A percentile compares a stretch with the other conserved stretches of the same genome.
Evolutionary conservation across 2,797 vertebrate genomes (phyloP).

Genomic region (Chloroceryle inda): DNA sequence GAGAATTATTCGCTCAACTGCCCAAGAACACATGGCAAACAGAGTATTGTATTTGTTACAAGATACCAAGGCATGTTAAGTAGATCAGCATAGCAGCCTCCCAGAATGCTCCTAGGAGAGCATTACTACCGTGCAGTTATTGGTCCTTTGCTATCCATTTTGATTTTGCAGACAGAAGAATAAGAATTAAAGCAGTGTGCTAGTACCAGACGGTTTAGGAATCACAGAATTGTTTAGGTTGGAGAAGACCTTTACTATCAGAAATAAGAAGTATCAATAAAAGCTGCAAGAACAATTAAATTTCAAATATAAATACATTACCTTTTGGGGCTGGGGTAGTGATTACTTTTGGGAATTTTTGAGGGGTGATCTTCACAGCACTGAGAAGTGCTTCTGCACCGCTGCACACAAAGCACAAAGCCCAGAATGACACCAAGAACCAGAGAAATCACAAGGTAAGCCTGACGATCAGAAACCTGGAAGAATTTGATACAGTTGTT

Average conservation of each 20-base stretch:
- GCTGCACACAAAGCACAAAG: constrained; percentile 91
- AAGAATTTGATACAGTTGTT: not conserved
- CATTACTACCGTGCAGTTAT: fast-evolving
- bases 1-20: not conserved
- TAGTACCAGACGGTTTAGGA: not conserved
- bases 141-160: not conserved
- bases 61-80: not conserved
- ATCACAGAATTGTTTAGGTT: not conserved
- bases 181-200: not conserved
- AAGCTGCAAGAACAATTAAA: not conserved
- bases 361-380: constrained; percentile 79
- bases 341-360: constrained; percentile 90
- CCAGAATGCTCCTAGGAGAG: not conserved
- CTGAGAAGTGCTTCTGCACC: constrained; percentile 85
- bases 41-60: not conserved
- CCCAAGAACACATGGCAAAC: not conserved
- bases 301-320: constrained; percentile 48
- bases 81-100: not conserved
- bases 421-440: constrained; percentile 90
- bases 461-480: constrained; percentile 95
- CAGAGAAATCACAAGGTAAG: constrained; percentile 92
- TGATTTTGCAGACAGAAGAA: not conserved
- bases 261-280: not conserved
- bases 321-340: constrained; percentile 98
- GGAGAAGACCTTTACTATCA: not conserved